Base-by-base conservation (phyloP, 2,888 invertebrate species). In the Epinotia brunnichana region DNA sequence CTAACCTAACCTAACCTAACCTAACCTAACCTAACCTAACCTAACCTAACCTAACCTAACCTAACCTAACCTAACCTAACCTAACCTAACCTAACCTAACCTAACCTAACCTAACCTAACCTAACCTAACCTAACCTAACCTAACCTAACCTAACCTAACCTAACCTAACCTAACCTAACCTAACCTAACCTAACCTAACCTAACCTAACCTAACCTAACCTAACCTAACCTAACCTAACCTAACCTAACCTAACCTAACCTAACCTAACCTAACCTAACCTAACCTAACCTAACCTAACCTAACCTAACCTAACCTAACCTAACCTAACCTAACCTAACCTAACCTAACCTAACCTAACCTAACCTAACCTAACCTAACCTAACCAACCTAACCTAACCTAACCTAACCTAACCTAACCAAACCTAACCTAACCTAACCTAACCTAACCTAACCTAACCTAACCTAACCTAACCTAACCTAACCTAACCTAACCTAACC, bases 71-170 rank as follows among this genome's bases (percentile, higher is more conserved):
- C 61, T 61, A 61, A 61, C 61, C 61, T 61, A 61, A 61, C 61
- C 61, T 61, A 61, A 61, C 61, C 61, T 61, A 61, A 61, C 61
- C 61, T 61, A 44, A 61, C 61, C 61, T 61, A 61, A 61, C 61
- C 61, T 61, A 44, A 61, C 61, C 61, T 61, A 61, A 61, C 61
- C 61, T 61, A 44, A 61, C 61, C 61, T 64, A 64, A 64, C 64
- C 64, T 64, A 53, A 64, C 64, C 64, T 64, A 64, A 64, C 64
- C 64, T 64, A 29, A 53, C 53, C 69, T 69, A 69, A 69, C 69
- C 69, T 69, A 60, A 69, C 69, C 69, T 69, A 69, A 69, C 69
- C 69, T 59, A 57, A 67, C 67, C 67, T 67, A 67, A 67, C 67
- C 67, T 67, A 57, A 67, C 67, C 67, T 67, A 67, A 67, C 67